Evolutionary conservation across 2,888 invertebrate genomes (phyloP).

Genomic region (Muschampia staudingeri): DNA sequence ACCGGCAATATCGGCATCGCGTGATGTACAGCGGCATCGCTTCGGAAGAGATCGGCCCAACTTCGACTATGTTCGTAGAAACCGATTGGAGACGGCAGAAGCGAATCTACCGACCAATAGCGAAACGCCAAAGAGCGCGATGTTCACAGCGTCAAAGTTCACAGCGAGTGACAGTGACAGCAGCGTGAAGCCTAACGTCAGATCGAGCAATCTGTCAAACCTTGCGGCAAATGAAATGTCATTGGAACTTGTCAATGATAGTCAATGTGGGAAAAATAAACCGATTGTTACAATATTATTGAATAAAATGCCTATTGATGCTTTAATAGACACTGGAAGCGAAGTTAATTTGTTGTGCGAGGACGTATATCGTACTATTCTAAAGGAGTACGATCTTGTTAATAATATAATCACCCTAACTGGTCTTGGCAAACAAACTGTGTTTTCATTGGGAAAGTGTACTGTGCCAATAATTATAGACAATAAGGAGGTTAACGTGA

Average conservation of each 20-base stretch:
- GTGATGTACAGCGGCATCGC: neutral
- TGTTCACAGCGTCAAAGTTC: neutral
- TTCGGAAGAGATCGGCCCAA: neutral
- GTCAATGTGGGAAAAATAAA: neutral
- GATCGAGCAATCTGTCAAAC: neutral
- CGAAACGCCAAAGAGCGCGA: neutral
- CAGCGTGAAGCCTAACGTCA: too few relatives aligned
- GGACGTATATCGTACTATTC: neutral
- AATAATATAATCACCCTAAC: neutral
- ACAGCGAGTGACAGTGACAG: neutral
- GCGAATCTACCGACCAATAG: neutral
- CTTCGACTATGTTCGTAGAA: neutral
- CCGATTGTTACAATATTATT: neutral
- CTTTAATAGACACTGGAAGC: neutral
- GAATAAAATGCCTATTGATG: neutral
- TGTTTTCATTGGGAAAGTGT: neutral
- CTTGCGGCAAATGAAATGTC: neutral
- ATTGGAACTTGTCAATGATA: neutral
- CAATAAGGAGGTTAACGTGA: neutral
- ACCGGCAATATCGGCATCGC: neutral
- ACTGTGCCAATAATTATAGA: neutral
- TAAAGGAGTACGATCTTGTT: neutral
- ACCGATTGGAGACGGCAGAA: neutral
- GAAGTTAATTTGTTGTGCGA: neutral
- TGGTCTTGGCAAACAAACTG: neutral